These are phyloP conservation scores for Peromyscus maniculatus DNA, from an alignment of 2,113 vertebrate genomes.

Conservation along the genomic window DNA sequence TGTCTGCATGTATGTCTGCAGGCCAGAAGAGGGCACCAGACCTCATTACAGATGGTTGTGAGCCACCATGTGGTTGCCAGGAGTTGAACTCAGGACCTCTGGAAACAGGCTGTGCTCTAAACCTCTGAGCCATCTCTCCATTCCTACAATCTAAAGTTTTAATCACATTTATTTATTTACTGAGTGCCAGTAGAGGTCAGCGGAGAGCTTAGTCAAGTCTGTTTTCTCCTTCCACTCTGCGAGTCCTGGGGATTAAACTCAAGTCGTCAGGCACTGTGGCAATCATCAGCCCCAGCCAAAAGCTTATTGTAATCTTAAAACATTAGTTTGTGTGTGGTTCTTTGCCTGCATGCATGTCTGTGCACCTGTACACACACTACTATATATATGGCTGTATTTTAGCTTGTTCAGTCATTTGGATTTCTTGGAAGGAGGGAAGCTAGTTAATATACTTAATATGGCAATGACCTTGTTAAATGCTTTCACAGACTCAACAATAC, in stretches of 20 bases:
- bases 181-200: neutral
- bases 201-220: neutral
- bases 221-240: neutral
- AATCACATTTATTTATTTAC: too few relatives aligned
- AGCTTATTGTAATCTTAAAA: too few relatives aligned
- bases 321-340: too few relatives aligned
- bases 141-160: neutral
- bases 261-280: too few relatives aligned
- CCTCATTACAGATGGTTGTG: too few relatives aligned
- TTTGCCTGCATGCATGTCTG: too few relatives aligned
- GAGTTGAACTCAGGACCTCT: too few relatives aligned
- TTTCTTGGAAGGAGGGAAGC: neutral
- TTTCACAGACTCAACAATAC: constrained; percentile 37
- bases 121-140: neutral
- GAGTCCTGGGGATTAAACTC: neutral
- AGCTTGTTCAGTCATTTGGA: neutral
- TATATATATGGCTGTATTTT: neutral
- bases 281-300: too few relatives aligned
- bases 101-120: too few relatives aligned
- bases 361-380: neutral
- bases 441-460: constrained; percentile 14
- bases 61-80: too few relatives aligned
- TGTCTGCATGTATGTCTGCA: too few relatives aligned
- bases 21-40: too few relatives aligned
- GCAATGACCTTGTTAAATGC: constrained; percentile 18